Percentiles rank a stretch among this genome's conserved stretches.
Evolutionary conservation across 1,140 invertebrate genomes (phyloP).

Genomic region (Drosophila quadrilineata): DNA sequence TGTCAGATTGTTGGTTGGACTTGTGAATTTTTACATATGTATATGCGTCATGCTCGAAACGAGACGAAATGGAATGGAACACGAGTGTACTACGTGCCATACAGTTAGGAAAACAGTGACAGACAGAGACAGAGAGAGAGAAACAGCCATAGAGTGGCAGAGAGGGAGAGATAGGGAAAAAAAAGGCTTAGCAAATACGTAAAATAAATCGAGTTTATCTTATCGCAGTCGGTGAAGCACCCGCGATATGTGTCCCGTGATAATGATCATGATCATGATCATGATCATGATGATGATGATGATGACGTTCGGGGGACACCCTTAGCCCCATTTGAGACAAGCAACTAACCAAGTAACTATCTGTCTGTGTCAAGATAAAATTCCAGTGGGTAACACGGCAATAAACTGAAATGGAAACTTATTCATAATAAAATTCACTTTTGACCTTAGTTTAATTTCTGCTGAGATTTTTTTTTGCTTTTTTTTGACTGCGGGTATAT

Average conservation of each 20-base stretch:
- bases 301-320: slow-evolving; percentile 28
- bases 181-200: slow-evolving; percentile 30
- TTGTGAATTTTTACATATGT: slow-evolving; percentile 12
- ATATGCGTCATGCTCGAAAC: slow-evolving; percentile 27
- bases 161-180: neutral
- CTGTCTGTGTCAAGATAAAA: slow-evolving; percentile 37
- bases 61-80: slow-evolving; percentile 9
- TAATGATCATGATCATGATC: too few species aligned
- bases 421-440: neutral
- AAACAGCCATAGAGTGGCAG: neutral
- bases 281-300: too few species aligned
- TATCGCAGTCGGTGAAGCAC: slow-evolving; percentile 32
- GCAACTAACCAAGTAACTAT: too few species aligned
- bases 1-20: slow-evolving; percentile 5
- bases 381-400: slow-evolving; percentile 22
- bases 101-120: neutral
- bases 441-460: too few species aligned
- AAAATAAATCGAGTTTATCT: slow-evolving; percentile 35
- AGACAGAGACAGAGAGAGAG: neutral
- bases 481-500: too few species aligned
- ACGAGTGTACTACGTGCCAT: slow-evolving; percentile 26
- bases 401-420: neutral
- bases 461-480: too few species aligned
- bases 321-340: slow-evolving; percentile 35
- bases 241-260: too few species aligned